These are phyloP conservation scores for Brachypteracias leptosomus DNA, from an alignment of 2,113 vertebrate genomes.

Conservation along the genomic window DNA sequence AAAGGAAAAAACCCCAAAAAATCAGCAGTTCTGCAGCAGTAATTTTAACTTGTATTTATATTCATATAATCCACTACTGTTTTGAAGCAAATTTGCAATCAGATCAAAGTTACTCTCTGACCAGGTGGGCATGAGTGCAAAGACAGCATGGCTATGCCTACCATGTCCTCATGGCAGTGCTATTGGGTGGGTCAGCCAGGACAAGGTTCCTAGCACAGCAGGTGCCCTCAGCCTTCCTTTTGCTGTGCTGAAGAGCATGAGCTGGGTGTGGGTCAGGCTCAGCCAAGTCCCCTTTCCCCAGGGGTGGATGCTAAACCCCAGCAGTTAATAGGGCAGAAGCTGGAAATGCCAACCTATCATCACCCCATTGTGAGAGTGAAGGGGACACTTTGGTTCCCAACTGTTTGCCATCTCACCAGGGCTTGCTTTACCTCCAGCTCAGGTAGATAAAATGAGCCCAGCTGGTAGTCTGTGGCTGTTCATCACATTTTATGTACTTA, in stretches of 20 bases:
- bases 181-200: not conserved
- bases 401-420: not conserved
- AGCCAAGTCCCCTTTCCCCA: not conserved
- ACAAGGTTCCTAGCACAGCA: fast-evolving
- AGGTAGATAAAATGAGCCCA: not conserved
- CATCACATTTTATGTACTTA: not conserved
- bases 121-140: fast-evolving
- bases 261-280: not conserved
- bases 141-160: not conserved
- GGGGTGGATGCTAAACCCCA: not conserved
- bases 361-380: not conserved
- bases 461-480: not conserved
- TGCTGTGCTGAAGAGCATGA: not conserved
- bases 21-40: not conserved
- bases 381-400: not conserved
- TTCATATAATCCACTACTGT: not conserved
- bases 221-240: not conserved
- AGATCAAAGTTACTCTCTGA: not conserved
- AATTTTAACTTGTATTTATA: not conserved
- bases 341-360: not conserved
- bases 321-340: not conserved
- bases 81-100: not conserved
- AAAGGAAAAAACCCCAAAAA: not conserved
- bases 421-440: not conserved
- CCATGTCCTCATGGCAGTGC: not conserved